Percentiles rank a stretch among this genome's conserved stretches.
Evolutionary conservation across 2,888 invertebrate species (phyloP).

Genomic region (Acleris literana): DNA sequence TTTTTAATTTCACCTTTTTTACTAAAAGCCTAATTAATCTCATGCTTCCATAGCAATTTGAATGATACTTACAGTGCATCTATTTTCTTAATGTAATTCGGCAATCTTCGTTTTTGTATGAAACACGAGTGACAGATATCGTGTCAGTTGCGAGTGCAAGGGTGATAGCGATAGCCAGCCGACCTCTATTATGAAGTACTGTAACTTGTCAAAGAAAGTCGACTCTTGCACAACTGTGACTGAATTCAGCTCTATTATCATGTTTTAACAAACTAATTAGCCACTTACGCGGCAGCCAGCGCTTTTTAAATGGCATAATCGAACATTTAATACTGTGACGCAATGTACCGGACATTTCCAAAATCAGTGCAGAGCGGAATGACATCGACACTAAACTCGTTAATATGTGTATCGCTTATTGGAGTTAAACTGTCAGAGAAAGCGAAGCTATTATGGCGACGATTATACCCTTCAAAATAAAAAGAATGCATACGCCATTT

Average conservation of each 20-base stretch:
- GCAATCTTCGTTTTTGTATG: too few relatives aligned
- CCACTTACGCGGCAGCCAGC: slow-evolving; percentile 14
- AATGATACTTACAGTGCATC: too few relatives aligned
- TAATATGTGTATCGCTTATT: slow-evolving; percentile 30
- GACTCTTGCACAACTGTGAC: slow-evolving; percentile 13
- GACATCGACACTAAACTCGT: slow-evolving; percentile 29
- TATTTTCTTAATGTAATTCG: too few relatives aligned
- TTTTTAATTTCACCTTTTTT: too few relatives aligned
- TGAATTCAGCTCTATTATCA: slow-evolving; percentile 23
- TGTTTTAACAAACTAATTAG: slow-evolving; percentile 29
- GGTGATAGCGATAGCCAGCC: too few relatives aligned
- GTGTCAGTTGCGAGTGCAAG: too few relatives aligned
- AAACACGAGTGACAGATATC: too few relatives aligned
- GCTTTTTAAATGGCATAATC: slow-evolving; percentile 18
- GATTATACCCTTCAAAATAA: too few relatives aligned
- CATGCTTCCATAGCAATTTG: too few relatives aligned
- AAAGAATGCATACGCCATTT: too few relatives aligned
- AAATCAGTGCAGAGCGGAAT: slow-evolving; percentile 28
- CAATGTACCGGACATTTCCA: slow-evolving; percentile 25
- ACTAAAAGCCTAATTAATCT: too few relatives aligned
- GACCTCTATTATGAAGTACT: too few relatives aligned
- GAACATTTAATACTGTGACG: slow-evolving; percentile 26
- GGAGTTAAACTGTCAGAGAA: slow-evolving; percentile 28
- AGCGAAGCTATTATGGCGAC: slow-evolving; percentile 22
- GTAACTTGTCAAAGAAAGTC: slow-evolving; percentile 39